phyloP scores from a whole-genome alignment of 2,113 vertebrate genomes.

The human region GRCh38 chr7:20021501-20022000 shows the following conservation, averaged over 20 bases:
- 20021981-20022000: neutral
- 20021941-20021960: neutral
- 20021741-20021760: neutral
- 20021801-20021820: neutral
- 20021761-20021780: neutral
- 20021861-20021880: neutral
- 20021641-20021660: neutral
- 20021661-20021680: neutral
- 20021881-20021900: neutral
- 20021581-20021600: neutral
- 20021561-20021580: neutral
- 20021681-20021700: neutral
- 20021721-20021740: neutral
- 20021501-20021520: neutral
- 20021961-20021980: neutral
- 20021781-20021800: neutral
- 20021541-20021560: neutral
- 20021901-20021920: neutral
- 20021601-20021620: neutral
- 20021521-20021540: neutral
- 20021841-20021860: neutral
- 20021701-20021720: neutral
- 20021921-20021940: neutral
- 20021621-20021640: neutral
- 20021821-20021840: neutral